Evolutionary conservation across 2,797 vertebrate species (phyloP).

Genomic region (Poeciliopsis infans): DNA sequence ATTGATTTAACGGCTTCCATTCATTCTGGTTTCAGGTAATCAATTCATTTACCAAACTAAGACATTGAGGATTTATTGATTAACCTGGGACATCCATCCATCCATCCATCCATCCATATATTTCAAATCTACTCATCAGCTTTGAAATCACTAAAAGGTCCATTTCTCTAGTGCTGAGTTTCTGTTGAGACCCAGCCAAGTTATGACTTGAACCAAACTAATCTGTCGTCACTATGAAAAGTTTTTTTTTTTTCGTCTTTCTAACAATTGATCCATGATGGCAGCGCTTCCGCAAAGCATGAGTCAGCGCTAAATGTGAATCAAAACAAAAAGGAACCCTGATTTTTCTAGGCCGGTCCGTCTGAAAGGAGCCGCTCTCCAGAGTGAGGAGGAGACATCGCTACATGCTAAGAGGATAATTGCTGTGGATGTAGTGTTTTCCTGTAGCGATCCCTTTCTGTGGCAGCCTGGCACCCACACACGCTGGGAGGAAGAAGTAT

Average conservation of each 20-base stretch:
- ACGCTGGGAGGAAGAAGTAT: conserved; percentile 21
- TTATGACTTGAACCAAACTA: background rate
- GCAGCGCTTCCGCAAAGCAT: conserved; percentile 27
- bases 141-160: background rate
- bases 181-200: background rate
- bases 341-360: conserved; percentile 7
- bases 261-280: conserved; percentile 16
- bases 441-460: conserved; percentile 32
- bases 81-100: background rate
- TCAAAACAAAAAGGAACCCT: conserved; percentile 24
- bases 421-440: conserved; percentile 30
- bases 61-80: background rate
- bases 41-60: background rate
- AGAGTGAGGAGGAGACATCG: conserved; percentile 28
- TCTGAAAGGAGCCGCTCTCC: conserved; percentile 41
- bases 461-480: conserved; percentile 26
- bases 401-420: conserved; percentile 42
- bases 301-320: conserved; percentile 53
- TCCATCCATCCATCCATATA: background rate
- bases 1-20: background rate
- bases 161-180: background rate
- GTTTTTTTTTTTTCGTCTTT: conserved; percentile 9
- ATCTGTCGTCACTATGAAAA: background rate
- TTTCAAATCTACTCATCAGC: background rate
- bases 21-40: background rate